Evolutionary conservation across 1,140 invertebrate species (phyloP).

Genomic region (Drosophila micromelanica): DNA sequence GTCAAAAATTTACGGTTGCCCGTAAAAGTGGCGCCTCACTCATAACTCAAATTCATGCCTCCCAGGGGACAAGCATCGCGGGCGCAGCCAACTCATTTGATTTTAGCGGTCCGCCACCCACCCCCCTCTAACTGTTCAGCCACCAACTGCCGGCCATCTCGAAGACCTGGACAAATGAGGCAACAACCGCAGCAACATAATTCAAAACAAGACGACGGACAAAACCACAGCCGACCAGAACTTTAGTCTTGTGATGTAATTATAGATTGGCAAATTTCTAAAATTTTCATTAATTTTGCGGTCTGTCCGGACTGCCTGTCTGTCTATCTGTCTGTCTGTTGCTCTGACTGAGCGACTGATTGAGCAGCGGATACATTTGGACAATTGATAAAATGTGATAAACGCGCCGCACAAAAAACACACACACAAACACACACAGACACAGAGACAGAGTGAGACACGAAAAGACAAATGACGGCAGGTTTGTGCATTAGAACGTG

Average conservation of each 20-base stretch:
- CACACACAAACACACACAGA: not conserved
- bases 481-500: slow-evolving; percentile 72
- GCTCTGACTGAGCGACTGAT: slow-evolving; percentile 55
- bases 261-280: slow-evolving; percentile 82
- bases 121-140: slow-evolving; percentile 1
- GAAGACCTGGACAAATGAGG: slow-evolving; percentile 68
- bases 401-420: slow-evolving; percentile 22
- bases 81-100: slow-evolving; percentile 69
- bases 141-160: not conserved
- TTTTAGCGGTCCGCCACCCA: slow-evolving; percentile 42
- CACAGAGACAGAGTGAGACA: slow-evolving; percentile 14
- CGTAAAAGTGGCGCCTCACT: slow-evolving; percentile 75
- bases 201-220: slow-evolving; percentile 33
- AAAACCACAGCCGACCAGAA: slow-evolving; percentile 19
- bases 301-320: slow-evolving; percentile 15
- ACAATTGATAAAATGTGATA: slow-evolving; percentile 83
- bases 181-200: slow-evolving; percentile 76
- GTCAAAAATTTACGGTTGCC: slow-evolving; percentile 77
- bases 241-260: slow-evolving; percentile 63
- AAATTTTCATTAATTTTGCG: slow-evolving; percentile 83
- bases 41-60: slow-evolving; percentile 83
- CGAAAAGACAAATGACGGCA: slow-evolving; percentile 74
- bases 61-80: slow-evolving; percentile 56
- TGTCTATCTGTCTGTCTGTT: slow-evolving; percentile 1
- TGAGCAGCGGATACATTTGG: slow-evolving; percentile 74